Percentiles rank a stretch among this genome's conserved stretches.
Evolutionary conservation across 2,113 vertebrate genomes (phyloP).

Genomic region (Progne subis): DNA sequence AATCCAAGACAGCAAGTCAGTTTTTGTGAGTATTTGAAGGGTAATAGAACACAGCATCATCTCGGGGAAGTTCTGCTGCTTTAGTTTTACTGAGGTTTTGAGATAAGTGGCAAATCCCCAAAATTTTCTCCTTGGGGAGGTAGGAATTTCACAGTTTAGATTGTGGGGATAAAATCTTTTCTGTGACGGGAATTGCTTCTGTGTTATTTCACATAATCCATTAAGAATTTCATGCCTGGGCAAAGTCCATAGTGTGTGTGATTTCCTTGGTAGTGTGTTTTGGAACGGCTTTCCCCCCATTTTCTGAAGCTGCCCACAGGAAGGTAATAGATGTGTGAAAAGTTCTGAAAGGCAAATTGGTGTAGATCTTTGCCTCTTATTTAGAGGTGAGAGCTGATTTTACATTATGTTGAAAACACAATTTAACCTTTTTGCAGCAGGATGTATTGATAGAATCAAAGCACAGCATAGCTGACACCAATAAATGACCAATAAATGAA

Average conservation of each 20-base stretch:
- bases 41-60: too few relatives aligned
- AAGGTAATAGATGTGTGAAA: neutral
- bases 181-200: too few relatives aligned
- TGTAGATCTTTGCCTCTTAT: neutral
- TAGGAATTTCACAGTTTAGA: too few relatives aligned
- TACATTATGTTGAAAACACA: neutral
- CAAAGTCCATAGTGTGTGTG: neutral
- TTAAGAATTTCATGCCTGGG: too few relatives aligned
- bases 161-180: too few relatives aligned
- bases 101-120: too few relatives aligned
- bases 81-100: too few relatives aligned
- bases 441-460: neutral
- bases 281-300: neutral
- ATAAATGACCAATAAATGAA: too few relatives aligned
- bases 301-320: neutral
- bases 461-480: neutral
- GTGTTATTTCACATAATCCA: too few relatives aligned
- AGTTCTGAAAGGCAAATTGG: neutral
- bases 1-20: too few relatives aligned
- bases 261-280: neutral
- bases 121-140: too few relatives aligned
- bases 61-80: too few relatives aligned
- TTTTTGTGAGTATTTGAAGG: neutral
- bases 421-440: neutral
- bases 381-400: neutral